Conservation (phyloP, 2,113 vertebrate genomes). For the Coryphaenoides rupestris region DNA sequence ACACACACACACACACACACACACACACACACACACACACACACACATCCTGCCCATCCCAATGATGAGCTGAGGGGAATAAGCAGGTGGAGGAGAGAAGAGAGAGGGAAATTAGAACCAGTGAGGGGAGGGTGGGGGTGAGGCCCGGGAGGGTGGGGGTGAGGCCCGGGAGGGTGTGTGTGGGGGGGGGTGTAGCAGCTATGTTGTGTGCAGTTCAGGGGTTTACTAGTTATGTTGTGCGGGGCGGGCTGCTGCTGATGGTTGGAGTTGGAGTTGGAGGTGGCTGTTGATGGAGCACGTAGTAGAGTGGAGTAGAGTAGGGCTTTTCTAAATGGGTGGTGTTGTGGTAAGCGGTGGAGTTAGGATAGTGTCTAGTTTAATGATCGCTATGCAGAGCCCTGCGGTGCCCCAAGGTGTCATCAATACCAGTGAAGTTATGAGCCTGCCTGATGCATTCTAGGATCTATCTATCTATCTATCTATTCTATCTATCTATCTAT, state of each 20-base stretch:
- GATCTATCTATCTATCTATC: too few species aligned
- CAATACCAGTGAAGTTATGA: slow-evolving; percentile 24
- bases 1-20: slow-evolving; percentile 4
- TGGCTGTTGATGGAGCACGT: too few species aligned
- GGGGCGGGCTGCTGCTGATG: too few species aligned
- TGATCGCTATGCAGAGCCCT: slow-evolving; percentile 9
- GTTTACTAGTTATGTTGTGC: too few species aligned
- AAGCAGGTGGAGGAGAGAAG: slow-evolving; percentile 17
- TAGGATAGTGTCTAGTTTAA: not conserved
- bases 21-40: not conserved
- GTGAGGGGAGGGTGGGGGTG: slow-evolving; percentile 4
- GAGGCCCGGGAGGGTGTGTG: slow-evolving; percentile 2
- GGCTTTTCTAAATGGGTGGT: too few species aligned
- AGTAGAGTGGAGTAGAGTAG: too few species aligned
- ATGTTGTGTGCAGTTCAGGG: too few species aligned
- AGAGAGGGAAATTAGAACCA: slow-evolving; percentile 5
- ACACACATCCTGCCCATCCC: slow-evolving; percentile 21
- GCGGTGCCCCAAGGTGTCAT: slow-evolving; percentile 23
- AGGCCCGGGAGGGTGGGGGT: slow-evolving; percentile 1
- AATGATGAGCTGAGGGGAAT: slow-evolving; percentile 32
- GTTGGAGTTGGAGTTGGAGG: too few species aligned
- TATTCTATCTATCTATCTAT: too few species aligned
- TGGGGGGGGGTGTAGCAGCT: slow-evolving; percentile 11
- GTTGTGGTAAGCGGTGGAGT: too few species aligned
- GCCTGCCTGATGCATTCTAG: not conserved